Evolutionary conservation across 2,113 vertebrate genomes (phyloP).

Genomic region (Stomatorhinus ivindoensis): DNA sequence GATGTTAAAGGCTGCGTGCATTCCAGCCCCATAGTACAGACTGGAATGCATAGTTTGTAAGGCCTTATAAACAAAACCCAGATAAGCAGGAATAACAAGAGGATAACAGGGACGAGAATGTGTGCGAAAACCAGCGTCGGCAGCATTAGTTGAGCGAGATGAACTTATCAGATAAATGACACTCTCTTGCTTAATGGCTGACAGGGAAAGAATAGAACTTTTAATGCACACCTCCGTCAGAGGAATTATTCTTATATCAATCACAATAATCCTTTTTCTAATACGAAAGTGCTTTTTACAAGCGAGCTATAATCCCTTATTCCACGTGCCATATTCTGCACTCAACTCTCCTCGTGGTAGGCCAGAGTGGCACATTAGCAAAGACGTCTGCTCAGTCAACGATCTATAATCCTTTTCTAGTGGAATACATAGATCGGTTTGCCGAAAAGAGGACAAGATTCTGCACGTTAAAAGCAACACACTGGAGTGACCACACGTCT

Average conservation of each 20-base stretch:
- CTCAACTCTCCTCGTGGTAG: not conserved
- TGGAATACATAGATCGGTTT: not conserved
- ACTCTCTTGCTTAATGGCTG: not conserved
- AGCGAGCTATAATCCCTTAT: conserved; percentile 17
- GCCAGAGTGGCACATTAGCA: not conserved
- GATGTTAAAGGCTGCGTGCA: not conserved
- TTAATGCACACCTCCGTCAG: not conserved
- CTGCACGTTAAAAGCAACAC: not conserved
- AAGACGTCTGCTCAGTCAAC: not conserved
- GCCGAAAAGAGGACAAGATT: not conserved
- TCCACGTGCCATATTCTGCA: not conserved
- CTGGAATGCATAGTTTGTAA: not conserved
- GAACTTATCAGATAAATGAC: not conserved
- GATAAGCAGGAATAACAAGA: not conserved
- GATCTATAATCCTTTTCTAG: not conserved
- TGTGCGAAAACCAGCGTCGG: not conserved
- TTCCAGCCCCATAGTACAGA: not conserved
- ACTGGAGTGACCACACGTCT: not conserved
- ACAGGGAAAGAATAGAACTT: not conserved
- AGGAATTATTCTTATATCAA: conserved; percentile 16
- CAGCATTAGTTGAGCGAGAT: not conserved
- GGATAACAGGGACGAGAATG: not conserved
- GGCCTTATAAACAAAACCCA: not conserved
- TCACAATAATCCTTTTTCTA: conserved; percentile 16
- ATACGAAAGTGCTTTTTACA: conserved; percentile 12